These are phyloP conservation scores for Agriopis leucophaearia DNA, from an alignment of 2,888 invertebrate genomes.

Conservation along the genomic window DNA sequence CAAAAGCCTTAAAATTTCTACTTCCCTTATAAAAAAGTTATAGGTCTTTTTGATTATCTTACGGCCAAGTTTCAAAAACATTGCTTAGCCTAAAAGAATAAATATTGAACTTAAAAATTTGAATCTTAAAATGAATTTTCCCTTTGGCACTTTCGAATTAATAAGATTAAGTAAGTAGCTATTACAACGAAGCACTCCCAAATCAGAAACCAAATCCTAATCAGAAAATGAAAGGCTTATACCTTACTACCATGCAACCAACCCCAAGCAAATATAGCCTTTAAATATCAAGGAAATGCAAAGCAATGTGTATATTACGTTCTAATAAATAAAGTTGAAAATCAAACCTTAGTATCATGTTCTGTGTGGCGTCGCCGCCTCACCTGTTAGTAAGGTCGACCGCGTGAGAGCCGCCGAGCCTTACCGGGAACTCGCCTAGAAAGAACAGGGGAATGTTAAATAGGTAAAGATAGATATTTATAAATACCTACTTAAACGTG, in stretches of 20 bases:
- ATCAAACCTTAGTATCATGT: slow-evolving; percentile 86
- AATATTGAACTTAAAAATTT: no score
- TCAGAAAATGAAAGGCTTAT: slow-evolving; percentile 36
- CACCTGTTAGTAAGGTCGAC: slow-evolving; percentile 85
- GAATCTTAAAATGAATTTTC: no score
- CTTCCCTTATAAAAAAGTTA: no score
- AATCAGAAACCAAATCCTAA: slow-evolving; percentile 29
- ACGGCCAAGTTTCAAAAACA: no score
- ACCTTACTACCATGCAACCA: slow-evolving; percentile 23
- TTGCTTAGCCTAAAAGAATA: no score
- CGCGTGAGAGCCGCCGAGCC: slow-evolving; percentile 80
- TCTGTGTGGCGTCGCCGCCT: slow-evolving; percentile 84
- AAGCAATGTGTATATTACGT: slow-evolving; percentile 44
- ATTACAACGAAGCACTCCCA: slow-evolving; percentile 22
- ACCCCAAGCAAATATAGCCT: slow-evolving; percentile 25
- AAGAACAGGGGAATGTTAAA: slow-evolving; percentile 46
- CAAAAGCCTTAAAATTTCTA: background rate
- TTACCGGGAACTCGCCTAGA: slow-evolving; percentile 77
- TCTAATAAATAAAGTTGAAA: slow-evolving; percentile 69
- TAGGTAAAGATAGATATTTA: background rate
- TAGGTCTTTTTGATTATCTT: no score
- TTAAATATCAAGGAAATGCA: slow-evolving; percentile 2
- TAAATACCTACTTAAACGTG: background rate
- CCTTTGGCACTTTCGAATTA: background rate
- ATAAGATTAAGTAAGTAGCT: slow-evolving; percentile 4